phyloP scores from a whole-genome alignment of 2,888 invertebrate genomes.

The Drosophila paramelanica region DNA sequence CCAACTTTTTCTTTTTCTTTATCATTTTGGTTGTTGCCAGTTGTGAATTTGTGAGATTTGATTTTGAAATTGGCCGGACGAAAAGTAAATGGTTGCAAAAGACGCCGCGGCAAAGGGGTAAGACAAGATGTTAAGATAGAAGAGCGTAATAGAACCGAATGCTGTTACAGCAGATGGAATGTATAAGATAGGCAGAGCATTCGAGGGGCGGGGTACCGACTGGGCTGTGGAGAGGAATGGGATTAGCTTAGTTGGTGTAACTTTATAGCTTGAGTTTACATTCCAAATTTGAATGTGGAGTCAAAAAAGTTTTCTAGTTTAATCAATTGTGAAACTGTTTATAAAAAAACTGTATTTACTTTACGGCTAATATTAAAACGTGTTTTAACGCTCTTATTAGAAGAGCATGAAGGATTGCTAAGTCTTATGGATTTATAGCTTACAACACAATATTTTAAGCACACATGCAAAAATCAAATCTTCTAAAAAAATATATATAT shows the following conservation, averaged over 20 bases:
- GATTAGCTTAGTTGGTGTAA: not conserved
- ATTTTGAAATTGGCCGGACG: slow-evolving; percentile 68
- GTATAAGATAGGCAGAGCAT: slow-evolving; percentile 1
- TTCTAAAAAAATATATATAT: too few species aligned
- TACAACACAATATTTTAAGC: too few species aligned
- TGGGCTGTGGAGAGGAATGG: not conserved
- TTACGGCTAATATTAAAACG: too few species aligned
- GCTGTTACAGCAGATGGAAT: slow-evolving; percentile 11
- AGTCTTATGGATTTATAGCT: too few species aligned
- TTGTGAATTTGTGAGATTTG: slow-evolving; percentile 75
- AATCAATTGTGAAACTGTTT: too few species aligned
- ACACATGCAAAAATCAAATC: too few species aligned
- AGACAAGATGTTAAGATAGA: slow-evolving; percentile 32
- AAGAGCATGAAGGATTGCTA: too few species aligned
- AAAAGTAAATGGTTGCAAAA: slow-evolving; percentile 30
- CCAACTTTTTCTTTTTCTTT: slow-evolving; percentile 12
- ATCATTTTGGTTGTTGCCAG: slow-evolving; percentile 34
- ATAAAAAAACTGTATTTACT: too few species aligned
- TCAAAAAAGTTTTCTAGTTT: not conserved
- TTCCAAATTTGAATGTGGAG: not conserved
- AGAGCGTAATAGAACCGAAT: slow-evolving; percentile 11
- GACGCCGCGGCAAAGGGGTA: slow-evolving; percentile 17
- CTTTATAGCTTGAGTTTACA: not conserved
- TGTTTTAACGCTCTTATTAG: too few species aligned
- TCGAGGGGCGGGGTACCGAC: too few species aligned